Evolutionary conservation across 1,140 invertebrate genomes (phyloP).

Genomic region (Andrena cerasifolii): DNA sequence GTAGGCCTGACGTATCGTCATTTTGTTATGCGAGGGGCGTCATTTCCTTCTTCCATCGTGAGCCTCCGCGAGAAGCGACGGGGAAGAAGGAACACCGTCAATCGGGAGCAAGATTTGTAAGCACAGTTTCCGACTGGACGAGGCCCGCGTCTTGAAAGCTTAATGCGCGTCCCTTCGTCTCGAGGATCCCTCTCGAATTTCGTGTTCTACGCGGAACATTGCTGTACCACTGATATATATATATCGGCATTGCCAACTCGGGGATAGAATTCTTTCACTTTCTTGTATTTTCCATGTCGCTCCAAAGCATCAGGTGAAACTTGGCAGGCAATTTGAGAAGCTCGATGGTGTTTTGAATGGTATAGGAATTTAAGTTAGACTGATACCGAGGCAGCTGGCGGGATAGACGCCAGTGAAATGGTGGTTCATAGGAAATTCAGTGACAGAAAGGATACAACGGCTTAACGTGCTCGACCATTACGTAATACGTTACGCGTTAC

Average conservation of each 20-base stretch:
- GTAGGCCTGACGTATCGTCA: constrained; percentile 49
- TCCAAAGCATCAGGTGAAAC: too few relatives aligned
- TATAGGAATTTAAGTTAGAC: too few relatives aligned
- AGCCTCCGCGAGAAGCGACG: constrained; percentile 28
- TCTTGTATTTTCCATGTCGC: too few relatives aligned
- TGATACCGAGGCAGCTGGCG: too few relatives aligned
- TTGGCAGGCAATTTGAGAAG: too few relatives aligned
- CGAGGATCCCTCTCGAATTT: too few relatives aligned
- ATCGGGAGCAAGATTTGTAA: constrained; percentile 46
- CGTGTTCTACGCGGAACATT: too few relatives aligned
- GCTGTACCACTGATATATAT: too few relatives aligned
- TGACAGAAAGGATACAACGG: constrained; percentile 9
- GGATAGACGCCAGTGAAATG: neutral
- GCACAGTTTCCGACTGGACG: constrained; percentile 41
- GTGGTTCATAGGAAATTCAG: neutral
- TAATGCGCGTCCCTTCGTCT: neutral
- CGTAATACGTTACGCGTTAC: constrained; percentile 62
- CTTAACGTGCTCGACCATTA: constrained; percentile 34
- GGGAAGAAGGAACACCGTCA: constrained; percentile 46
- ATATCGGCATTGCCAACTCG: too few relatives aligned
- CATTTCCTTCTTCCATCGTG: constrained; percentile 70
- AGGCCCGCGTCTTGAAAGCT: constrained; percentile 31
- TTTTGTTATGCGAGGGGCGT: constrained; percentile 71
- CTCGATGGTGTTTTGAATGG: neutral
- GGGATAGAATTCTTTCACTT: too few relatives aligned